Conservation (phyloP, 1,140 invertebrate species). For the Dendroctonus valens region DNA sequence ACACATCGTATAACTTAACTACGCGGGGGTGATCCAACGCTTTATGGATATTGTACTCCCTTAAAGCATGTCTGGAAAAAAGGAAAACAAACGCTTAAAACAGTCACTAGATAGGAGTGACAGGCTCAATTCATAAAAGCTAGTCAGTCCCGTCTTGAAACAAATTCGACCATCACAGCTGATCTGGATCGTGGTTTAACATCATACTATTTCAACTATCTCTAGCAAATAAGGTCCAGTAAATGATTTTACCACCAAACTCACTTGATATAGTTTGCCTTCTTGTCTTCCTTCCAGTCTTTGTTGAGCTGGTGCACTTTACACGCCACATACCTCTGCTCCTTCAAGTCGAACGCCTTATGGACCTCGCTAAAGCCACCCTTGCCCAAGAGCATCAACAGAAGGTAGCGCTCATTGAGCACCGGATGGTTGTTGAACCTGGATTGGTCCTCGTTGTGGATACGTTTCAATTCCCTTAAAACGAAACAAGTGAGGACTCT, state of each 20-base stretch:
- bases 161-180: constrained; percentile 28
- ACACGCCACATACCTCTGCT: constrained; percentile 98
- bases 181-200: constrained; percentile 28
- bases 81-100: constrained; percentile 24
- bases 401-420: constrained; percentile 88
- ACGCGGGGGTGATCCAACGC: constrained; percentile 97
- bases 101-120: not conserved
- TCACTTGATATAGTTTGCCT: constrained; percentile 99
- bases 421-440: constrained; percentile 91
- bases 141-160: constrained; percentile 33
- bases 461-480: constrained; percentile 93
- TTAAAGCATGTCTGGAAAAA: constrained; percentile 83
- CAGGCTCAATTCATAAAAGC: not conserved
- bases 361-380: constrained; percentile 99
- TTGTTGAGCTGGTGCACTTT: constrained; percentile 99
- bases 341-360: constrained; percentile 98
- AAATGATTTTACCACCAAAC: constrained; percentile 47
- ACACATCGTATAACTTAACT: constrained; percentile 98
- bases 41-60: constrained; percentile 99
- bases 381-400: constrained; percentile 96
- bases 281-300: constrained; percentile 99
- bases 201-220: constrained; percentile 16
- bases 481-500: not conserved
- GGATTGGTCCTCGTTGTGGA: constrained; percentile 97
- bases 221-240: not conserved